Base-by-base conservation (phyloP, 2,113 vertebrate species). In the Colinus virginianus region DNA sequence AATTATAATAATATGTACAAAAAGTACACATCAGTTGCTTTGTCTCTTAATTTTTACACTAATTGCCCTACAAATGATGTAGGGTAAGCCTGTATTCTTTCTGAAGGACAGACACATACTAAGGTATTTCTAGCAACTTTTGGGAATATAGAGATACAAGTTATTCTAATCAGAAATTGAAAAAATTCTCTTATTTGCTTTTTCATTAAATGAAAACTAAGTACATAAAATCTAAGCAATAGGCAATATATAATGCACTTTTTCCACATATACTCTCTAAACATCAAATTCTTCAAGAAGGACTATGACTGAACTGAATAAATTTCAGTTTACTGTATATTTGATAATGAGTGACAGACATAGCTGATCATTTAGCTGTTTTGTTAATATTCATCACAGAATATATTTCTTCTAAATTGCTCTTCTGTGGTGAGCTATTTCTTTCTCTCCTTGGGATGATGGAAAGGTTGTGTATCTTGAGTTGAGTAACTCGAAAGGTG, bases 1-100 rank as follows among this genome's bases (percentile, higher is more conserved):
- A 91, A n/a, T 93, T 78, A 84, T 22, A 94, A 80, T 20, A 88
- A 70, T 79, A 88, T 11, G 68, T 75, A 63, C 90, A 93, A 87
- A 96, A 96, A 97, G 3, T 96, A 98, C 97, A 98, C 97, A 93
- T 95, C 97, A 98, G 97, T 97, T 98, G 98, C 98, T 97, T 97
- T 58, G 63, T 40, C 80, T 96, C 91, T 96, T 70, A 92, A 92
- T 92, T 36, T 94, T 66, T 86, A 40, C 40, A 40, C 40, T 13
- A 40, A 40, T 40, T 40, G 40, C 40, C 40, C 40, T 95, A 74
- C 53, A 96, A 94, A 93, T 84, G 76, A 82, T 89, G 91, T 96
- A 96, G 63, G 90, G 74, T 61, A 74, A 64, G 61, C 86, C 81
- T 87, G 53, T 59, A 77, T 34, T 92, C 82, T 83, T 91, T 71